Base-by-base conservation (phyloP, 1,140 invertebrate species). In the Bombus cullumanus region DNA sequence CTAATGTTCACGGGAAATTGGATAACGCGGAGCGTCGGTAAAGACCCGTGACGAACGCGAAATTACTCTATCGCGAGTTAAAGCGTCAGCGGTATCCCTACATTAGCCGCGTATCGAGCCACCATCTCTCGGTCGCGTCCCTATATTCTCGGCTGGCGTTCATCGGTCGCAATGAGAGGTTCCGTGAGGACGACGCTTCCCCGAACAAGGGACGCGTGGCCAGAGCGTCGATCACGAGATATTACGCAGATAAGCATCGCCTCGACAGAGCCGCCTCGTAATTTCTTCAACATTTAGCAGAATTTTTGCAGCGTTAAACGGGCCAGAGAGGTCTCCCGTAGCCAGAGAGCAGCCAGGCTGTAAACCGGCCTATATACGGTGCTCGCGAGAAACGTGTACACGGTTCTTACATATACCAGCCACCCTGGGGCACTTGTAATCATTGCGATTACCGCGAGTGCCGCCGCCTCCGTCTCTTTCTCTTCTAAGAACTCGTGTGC, bases 201-300 rank as follows among this genome's bases (percentile, higher is more conserved):
- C 76, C 79, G 85, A 68, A 83, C 72, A 25, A 84, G 80, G 64
- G 66, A 80, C 85, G 81, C 88, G 88, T 89, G 89, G 88, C 88
- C 69, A 81, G 88, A 84, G 78, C 59, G 87, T 90, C 89, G 88
- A 87, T 90, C 88, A 82, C 85, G 77, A 85, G 80, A 81, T 73
- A 89, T 89, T 89, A 89, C 71, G 59, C 25, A 34, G 88, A 89
- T 89, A 89, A 64, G 59, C 31, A 89, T 89, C 88, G 83, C 13
- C n/a, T n/a, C 39, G 39, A 59, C 69, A 71, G 76, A 9, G 83
- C 89, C 84, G 85, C 81, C 85, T 87, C 90, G 90, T 89, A 91
- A 92, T 92, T 92, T 92, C 87, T 81, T 83, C 89, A 84, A 88
- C 86, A 89, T 92, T 92, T 89, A 91, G 68, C 82, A 83, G 77